Evolutionary conservation across 2,113 vertebrate species (phyloP), one percentile per base, ranked within the genome.

Genomic region (Aphyosemion australe): DNA sequence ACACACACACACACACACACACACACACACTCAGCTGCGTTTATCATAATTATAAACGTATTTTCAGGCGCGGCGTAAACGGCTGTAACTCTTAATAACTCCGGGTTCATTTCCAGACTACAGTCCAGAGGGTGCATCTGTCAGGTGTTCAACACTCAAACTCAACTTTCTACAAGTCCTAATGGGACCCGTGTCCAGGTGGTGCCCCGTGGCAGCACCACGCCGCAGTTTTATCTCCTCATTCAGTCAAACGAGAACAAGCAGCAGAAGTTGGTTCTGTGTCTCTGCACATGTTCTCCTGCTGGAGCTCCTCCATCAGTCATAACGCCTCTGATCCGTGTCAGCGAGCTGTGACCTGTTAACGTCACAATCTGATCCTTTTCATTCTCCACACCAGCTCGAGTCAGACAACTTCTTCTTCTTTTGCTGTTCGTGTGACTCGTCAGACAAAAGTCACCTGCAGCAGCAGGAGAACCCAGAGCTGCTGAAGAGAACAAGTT

Each of bases 311-410:
- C 69, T 51, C 66, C 55, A 76, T 79, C 77, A 83, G 59, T 79
- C 65, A 41, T 16, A 48, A 39, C 57, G 55, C 57, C 51, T 84
- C 62, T 84, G 83, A 85, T 82, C 74, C 2, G 1, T 46, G 69
- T 59, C n/a, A 4, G 21, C 74, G 75, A 85, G 78, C 85, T 83
- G 64, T 86, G 85, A 63, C 83, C 85, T 83, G 84, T 74, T 74
- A 89, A 81, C 84, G 79, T 86, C 79, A 83, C 49, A 48, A 70
- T 83, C 63, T 80, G 72, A 79, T 69, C 59, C 14, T 50, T 7
- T 31, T n/a, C 15, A 47, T 19, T 52, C 50, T 61, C 59, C 4
- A 45, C 47, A 39, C 2, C 19, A 58, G 42, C 37, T 46, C 1
- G 9, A 15, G 48, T 26, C 48, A 42, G 20, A 72, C 58, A 79